Evolutionary conservation across 2,888 invertebrate species (phyloP), one percentile per base, ranked within the genome.

Genomic region (Nemotelus pantherinus): DNA sequence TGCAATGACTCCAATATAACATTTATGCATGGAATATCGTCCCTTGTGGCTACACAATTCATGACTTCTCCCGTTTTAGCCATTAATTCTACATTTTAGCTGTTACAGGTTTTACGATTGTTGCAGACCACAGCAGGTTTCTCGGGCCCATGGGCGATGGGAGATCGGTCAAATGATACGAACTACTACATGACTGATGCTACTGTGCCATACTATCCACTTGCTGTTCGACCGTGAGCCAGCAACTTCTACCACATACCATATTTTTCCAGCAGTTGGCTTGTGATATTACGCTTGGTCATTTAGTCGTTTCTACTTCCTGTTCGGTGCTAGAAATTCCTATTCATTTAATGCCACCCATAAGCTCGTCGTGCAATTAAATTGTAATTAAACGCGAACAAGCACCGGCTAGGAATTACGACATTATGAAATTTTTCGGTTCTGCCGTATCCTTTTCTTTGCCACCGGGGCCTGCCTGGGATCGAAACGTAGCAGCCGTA

Each of bases 361-460:
- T 53, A 43, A 74, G 47, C 50, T 47, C 65, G 44, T 9, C 47
- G 47, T 76, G 63, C 65, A 76, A 76, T 76, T 76, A 76, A 76
- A 76, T 55, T 76, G 76, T 76, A 76, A 76, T 76, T 76, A 76
- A 76, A 76, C n/a, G 67, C 43, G 76, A 76, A 67, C 76, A 76
- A 65, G 76, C 65, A 55, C 76, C 25, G 48, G 48, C 7, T n/a
- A n/a, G 53, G 67, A 60, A 45, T 10, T 50, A 65, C 9, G 45
- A 45, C 76, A 25, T 55, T 53, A 55, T 3, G 5, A 41, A 76
- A 44, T 44, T 43, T 55, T 43, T 48, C 45, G 10, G 2, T 41
- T n/a, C 43, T 58, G 7, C 43, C 7, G 57, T 43, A n/a, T 9
- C 63, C 74, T 25, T 25, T 25, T 25, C 25, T 25, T 25, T 25